These are phyloP conservation scores for Coccyzus lansbergi DNA, from an alignment of 2,797 vertebrate genomes.

Conservation along the genomic window DNA sequence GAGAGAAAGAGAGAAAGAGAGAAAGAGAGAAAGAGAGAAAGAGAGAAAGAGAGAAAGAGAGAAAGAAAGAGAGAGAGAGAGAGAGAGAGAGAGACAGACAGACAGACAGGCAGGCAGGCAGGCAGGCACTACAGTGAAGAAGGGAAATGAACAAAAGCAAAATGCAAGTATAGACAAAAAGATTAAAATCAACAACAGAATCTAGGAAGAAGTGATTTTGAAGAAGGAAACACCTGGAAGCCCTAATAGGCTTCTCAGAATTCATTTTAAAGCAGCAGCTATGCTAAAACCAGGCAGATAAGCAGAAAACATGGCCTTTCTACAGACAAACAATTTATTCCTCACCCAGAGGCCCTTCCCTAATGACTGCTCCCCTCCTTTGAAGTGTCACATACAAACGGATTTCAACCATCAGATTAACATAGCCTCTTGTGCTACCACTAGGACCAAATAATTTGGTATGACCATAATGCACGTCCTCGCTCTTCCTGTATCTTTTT, in stretches of 20 bases:
- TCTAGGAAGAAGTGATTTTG: neutral
- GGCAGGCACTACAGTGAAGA: neutral
- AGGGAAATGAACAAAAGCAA: neutral
- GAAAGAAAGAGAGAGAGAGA: no score
- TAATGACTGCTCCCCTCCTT: neutral
- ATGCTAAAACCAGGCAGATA: neutral
- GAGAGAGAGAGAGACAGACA: no score
- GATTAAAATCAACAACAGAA: neutral
- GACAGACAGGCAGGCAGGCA: no score
- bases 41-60: no score
- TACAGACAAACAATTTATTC: neutral
- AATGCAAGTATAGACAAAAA: neutral
- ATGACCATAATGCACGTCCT: neutral
- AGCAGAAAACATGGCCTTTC: neutral
- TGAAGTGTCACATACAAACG: neutral
- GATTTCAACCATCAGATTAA: neutral
- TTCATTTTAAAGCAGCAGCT: neutral
- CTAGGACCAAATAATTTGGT: neutral
- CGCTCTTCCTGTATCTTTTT: neutral
- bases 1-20: no score
- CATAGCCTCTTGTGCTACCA: neutral
- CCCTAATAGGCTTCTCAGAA: neutral
- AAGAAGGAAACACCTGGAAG: neutral
- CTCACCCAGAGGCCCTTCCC: neutral
- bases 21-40: no score